Percentiles rank a stretch among this genome's conserved stretches.
These are phyloP conservation scores for Stomatorhinus walkeri DNA, from an alignment of 2,797 vertebrate species.

Conservation along the genomic window DNA sequence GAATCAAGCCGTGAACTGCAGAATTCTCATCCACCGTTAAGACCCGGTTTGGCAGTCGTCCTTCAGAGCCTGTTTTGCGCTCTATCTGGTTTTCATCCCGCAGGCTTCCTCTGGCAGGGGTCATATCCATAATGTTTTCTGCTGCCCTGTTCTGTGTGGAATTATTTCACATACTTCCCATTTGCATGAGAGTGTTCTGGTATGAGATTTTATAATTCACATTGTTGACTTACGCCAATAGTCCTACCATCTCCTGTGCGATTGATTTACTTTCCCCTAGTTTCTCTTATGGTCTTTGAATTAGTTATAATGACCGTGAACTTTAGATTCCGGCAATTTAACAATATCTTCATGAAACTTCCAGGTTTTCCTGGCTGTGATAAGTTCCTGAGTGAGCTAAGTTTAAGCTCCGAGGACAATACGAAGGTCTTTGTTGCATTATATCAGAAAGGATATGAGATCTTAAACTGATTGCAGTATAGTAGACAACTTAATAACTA, in stretches of 20 bases:
- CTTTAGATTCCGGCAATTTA: background rate
- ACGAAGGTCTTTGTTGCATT: background rate
- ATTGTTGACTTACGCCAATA: background rate
- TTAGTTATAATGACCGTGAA: background rate
- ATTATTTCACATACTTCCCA: background rate
- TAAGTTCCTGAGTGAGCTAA: background rate
- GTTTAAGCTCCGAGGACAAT: background rate
- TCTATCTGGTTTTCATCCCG: background rate
- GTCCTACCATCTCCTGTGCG: background rate
- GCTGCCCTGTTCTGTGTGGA: background rate
- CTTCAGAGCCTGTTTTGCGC: background rate
- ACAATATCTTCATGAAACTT: conserved; percentile 1
- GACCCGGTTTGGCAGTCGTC: background rate
- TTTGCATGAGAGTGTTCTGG: background rate
- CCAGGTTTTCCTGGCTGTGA: background rate
- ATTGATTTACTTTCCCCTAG: background rate
- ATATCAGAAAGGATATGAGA: background rate
- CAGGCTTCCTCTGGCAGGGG: background rate
- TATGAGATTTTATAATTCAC: background rate
- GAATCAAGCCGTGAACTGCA: background rate
- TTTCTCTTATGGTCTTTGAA: background rate
- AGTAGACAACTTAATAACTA: background rate
- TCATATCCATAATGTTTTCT: background rate
- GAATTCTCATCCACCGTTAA: background rate
- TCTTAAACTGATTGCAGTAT: background rate